These are phyloP conservation scores for Orius insidiosus DNA, from an alignment of 1,140 invertebrate species.

Conservation along the genomic window DNA sequence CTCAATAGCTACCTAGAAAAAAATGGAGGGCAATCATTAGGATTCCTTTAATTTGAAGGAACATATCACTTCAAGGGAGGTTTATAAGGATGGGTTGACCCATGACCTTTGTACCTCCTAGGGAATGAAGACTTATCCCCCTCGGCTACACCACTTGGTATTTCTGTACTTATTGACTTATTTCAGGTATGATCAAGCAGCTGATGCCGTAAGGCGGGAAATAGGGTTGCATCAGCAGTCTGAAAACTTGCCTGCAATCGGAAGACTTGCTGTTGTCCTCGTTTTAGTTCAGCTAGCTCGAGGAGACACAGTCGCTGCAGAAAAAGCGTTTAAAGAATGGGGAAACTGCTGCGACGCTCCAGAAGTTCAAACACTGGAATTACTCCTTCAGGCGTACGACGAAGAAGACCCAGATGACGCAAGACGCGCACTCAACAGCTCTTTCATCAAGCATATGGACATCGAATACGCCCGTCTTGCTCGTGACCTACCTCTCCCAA, in stretches of 20 bases:
- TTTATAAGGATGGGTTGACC: too few species aligned
- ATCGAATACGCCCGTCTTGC: conserved; percentile 78
- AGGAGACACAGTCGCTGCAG: conserved; percentile 81
- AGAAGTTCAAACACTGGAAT: conserved; percentile 61
- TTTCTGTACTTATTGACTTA: too few species aligned
- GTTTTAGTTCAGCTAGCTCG: conserved; percentile 78
- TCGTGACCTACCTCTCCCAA: conserved; percentile 52
- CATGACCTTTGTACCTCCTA: too few species aligned
- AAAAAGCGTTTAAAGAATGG: conserved; percentile 84
- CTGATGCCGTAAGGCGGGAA: conserved; percentile 67
- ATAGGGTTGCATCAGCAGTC: conserved; percentile 63
- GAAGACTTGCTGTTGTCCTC: conserved; percentile 66
- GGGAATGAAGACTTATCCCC: too few species aligned
- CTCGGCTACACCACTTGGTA: too few species aligned
- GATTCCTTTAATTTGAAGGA: too few species aligned
- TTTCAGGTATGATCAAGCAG: conserved; percentile 63
- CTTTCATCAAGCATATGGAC: conserved; percentile 91
- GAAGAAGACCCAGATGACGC: conserved; percentile 74
- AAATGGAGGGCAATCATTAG: too few species aligned
- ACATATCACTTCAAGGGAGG: too few species aligned
- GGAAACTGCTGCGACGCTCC: conserved; percentile 35
- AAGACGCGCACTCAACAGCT: conserved; percentile 49
- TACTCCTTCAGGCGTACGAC: conserved; percentile 71
- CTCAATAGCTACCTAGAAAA: too few species aligned
- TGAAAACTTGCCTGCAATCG: conserved; percentile 57